These are phyloP conservation scores for Strigamia transsilvanica DNA, from an alignment of 2,888 invertebrate genomes.

Conservation along the genomic window DNA sequence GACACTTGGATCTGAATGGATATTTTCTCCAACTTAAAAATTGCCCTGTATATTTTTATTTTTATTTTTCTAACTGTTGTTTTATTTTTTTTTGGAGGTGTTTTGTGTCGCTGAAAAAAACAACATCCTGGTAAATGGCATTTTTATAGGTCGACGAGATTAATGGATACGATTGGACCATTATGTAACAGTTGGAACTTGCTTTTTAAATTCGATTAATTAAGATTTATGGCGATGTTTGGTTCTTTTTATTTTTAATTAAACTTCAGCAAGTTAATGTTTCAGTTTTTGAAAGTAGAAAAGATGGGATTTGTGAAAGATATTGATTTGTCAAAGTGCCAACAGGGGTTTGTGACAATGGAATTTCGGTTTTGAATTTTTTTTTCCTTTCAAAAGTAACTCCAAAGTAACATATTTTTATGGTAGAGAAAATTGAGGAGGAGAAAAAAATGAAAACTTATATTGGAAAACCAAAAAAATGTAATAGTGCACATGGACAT, in stretches of 20 bases:
- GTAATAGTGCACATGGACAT: neutral
- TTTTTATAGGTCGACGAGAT: conserved; percentile 11
- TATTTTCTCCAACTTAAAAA: neutral
- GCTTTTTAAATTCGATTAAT: neutral
- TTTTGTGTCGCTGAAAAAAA: neutral
- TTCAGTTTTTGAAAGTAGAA: neutral
- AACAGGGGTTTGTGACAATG: neutral
- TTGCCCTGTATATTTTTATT: neutral
- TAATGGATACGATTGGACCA: neutral
- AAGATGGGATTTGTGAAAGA: neutral
- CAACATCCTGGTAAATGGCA: neutral
- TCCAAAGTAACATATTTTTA: neutral
- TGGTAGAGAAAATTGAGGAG: neutral
- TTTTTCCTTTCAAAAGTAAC: neutral
- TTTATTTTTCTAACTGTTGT: neutral
- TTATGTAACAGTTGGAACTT: neutral
- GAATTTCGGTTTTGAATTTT: conserved; percentile 15
- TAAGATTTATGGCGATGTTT: neutral
- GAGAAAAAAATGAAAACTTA: neutral
- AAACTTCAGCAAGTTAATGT: neutral
- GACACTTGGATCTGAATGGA: conserved; percentile 13
- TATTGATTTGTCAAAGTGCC: conserved; percentile 46
- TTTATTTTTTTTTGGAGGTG: neutral
- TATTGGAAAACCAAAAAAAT: neutral
- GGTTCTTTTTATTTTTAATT: conserved; percentile 1